Base-by-base conservation (phyloP, 2,888 invertebrate genomes). In the Rhingia campestris region DNA sequence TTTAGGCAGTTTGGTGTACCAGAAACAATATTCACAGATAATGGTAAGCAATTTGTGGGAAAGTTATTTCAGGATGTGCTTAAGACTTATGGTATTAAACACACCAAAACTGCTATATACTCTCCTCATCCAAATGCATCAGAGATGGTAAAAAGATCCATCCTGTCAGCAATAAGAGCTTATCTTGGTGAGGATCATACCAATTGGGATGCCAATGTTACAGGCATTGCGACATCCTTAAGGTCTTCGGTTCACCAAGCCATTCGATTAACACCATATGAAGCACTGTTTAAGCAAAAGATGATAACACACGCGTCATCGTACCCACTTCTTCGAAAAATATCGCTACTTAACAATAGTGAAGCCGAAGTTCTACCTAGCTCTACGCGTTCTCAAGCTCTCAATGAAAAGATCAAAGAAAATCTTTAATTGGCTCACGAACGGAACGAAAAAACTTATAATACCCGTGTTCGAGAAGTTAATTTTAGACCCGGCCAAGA, bases 121-220 rank as follows among this genome's bases (percentile, higher is more conserved):
- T 56, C 56, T 2, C 76, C 85, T 1, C 81, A 81, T n/a, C 49
- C 86, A 3, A 74, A 86, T 56, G 54, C 54, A 3, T 76, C 76
- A 0, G 69, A 76, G 12, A 30, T 67, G 4, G 54, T 76, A 2
- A 76, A 76, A 3, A 43, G 76, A 6, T 69, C 69, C 0, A 67
- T 75, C n/a, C 39, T 67, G 22, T 67, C 69, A 6, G 59, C 51
- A 3, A 61, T 76, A 5, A 39, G 61, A 4, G 43, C 59, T 3
- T 53, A 53, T 45, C 4, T 75, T 9, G 33, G 33, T 0, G 32
- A 56, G 4, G 76, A 76, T 10, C 85, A 80, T 10, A 9, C 63
- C 6, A 39, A 74, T 6, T 84, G 84, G 79, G 84, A 84, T 41
- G 0, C 4, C 3, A n/a, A 79, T 12, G 39, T 4, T 61, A 58